Evolutionary conservation across 53 echinoderm and acorn worm species (phyloP), one percentile per base, ranked within the genome.

Genomic region (Paelopatides confundens): DNA sequence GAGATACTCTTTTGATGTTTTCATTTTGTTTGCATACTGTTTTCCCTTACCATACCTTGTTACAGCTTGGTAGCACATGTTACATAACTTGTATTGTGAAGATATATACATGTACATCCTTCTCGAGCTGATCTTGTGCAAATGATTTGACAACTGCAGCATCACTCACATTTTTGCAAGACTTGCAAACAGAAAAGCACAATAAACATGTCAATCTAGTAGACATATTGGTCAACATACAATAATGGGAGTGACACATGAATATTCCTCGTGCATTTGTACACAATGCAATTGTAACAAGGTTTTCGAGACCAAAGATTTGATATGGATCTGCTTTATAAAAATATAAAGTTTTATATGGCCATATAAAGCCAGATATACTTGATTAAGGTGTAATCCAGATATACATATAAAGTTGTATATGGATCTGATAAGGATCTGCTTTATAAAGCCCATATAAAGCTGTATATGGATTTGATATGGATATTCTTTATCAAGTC

Each of bases 211-310:
- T 1, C 2, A 18, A 7, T 2, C n/a, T 70, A 15, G 35, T 47
- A 27, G 49, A 27, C 46, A 50, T 78, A 15, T 78, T 78, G 4
- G 78, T 78, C 15, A 78, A 49, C 53, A 52, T 52, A 29, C 78
- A 78, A 27, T 78, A 78, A 48, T 78, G 78, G 18, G 78, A 51
- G 50, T 78, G 54, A 29, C 78, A 78, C 14, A 78, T 50, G 0
- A 78, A 78, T 9, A 77, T 78, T 28, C 26, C 50, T 35, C 4
- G 21, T 51, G 49, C 0, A 52, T 28, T 78, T 11, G 31, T 78
- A 29, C 78, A 78, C 5, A 77, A 29, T 5, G 48, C 53, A 77
- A 77, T 12, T 15, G 78, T 29, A 48, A 27, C 49, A 21, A 18
- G 28, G 11, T 21, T 46, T 50, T 77, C 46, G 17, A 50, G 17